Evolutionary conservation across 2,797 vertebrate species (phyloP).

Genomic region (Coluber constrictor): DNA sequence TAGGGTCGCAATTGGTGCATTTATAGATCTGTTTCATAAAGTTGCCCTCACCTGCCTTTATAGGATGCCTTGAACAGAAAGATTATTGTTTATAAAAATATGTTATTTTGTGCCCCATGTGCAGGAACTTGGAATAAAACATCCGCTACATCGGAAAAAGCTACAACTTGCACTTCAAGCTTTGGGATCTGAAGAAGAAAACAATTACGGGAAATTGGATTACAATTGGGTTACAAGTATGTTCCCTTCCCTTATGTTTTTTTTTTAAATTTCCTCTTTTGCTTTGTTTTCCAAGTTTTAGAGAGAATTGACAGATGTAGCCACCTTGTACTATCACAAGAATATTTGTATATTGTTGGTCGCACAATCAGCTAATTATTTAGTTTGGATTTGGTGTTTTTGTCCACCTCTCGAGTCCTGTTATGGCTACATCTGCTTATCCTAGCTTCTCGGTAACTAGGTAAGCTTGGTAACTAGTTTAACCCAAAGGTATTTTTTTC

Average conservation of each 20-base stretch:
- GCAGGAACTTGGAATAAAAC: constrained; percentile 95
- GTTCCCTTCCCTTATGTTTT: constrained; percentile 28
- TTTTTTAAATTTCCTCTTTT: neutral
- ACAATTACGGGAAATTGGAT: constrained; percentile 91
- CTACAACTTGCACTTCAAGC: constrained; percentile 94
- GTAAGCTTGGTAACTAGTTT: no score
- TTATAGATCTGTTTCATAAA: neutral
- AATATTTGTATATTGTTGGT: neutral
- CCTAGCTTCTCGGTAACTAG: no score
- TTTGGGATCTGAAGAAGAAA: constrained; percentile 93
- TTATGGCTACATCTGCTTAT: no score
- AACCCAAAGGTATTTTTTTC: no score
- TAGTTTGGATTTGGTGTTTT: no score
- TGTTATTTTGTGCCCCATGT: constrained; percentile 25
- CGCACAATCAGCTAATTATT: neutral
- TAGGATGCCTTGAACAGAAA: neutral
- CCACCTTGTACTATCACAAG: neutral
- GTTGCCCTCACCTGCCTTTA: neutral
- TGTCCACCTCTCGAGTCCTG: no score
- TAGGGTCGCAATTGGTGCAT: no score
- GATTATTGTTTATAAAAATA: neutral
- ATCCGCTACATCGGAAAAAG: constrained; percentile 91
- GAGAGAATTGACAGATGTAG: neutral
- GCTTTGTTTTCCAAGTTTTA: neutral
- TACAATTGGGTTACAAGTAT: constrained; percentile 98